Percentiles rank a stretch among this genome's conserved stretches.
Evolutionary conservation across 2,888 invertebrate genomes (phyloP).

Genomic region (Dorcus hopei): DNA sequence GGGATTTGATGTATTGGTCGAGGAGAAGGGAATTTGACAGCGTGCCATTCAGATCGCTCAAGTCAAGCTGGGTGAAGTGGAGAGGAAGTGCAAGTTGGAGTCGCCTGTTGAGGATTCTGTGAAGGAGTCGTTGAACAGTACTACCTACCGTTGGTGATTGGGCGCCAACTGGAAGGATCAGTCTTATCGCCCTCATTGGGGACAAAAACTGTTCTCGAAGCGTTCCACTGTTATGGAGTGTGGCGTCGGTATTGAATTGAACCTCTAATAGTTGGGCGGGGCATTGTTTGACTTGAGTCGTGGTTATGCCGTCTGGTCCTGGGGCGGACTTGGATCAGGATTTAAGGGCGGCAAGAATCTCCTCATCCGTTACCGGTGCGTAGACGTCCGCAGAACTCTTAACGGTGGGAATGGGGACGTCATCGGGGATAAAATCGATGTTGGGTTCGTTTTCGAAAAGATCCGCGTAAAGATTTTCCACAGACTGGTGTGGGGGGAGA

Average conservation of each 20-base stretch:
- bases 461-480: too few relatives aligned
- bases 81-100: slow-evolving; percentile 10
- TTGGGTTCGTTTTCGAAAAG: too few relatives aligned
- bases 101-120: too few relatives aligned
- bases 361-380: slow-evolving; percentile 12
- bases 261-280: background rate
- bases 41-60: slow-evolving; percentile 40
- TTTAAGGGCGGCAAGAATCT: slow-evolving; percentile 4
- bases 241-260: slow-evolving; percentile 2
- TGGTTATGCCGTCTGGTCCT: slow-evolving; percentile 19
- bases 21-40: slow-evolving; percentile 38
- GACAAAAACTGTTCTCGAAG: slow-evolving; percentile 18
- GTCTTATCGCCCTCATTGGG: slow-evolving; percentile 23
- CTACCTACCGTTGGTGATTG: slow-evolving; percentile 34
- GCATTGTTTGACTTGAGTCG: slow-evolving; percentile 1
- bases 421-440: background rate
- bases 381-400: background rate
- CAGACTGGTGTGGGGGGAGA: too few relatives aligned
- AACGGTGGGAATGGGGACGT: background rate
- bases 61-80: too few relatives aligned
- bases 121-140: slow-evolving; percentile 28
- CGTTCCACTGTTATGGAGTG: background rate
- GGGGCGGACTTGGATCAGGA: slow-evolving; percentile 19
- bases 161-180: slow-evolving; percentile 30
- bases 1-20: slow-evolving; percentile 31